phyloP scores from a whole-genome alignment of 2,888 invertebrate species.

The Macropis europaea region DNA sequence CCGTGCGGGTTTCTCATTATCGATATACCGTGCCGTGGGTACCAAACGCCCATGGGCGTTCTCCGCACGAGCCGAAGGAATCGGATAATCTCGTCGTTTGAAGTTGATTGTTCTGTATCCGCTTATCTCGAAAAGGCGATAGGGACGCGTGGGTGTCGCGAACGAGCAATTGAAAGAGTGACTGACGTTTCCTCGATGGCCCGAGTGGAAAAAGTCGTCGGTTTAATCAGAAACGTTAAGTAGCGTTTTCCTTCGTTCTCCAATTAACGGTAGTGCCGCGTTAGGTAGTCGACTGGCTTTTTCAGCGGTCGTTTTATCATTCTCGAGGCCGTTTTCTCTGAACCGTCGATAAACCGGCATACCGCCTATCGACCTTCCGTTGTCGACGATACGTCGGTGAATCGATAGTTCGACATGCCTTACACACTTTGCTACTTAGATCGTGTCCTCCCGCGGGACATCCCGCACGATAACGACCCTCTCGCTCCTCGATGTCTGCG shows the following conservation, averaged over 20 bases:
- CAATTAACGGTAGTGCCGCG: slow-evolving; percentile 44
- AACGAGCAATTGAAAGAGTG: no score
- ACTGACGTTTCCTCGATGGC: neutral
- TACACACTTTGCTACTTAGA: slow-evolving; percentile 73
- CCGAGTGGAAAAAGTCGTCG: slow-evolving; percentile 35
- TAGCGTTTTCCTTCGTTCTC: slow-evolving; percentile 33
- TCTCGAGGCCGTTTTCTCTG: slow-evolving; percentile 30
- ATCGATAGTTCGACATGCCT: slow-evolving; percentile 65
- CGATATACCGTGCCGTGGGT: no score
- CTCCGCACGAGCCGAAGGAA: no score
- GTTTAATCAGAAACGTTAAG: slow-evolving; percentile 32
- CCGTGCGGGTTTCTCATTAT: no score
- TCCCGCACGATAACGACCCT: slow-evolving; percentile 66
- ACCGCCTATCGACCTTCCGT: slow-evolving; percentile 53
- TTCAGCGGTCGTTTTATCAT: slow-evolving; percentile 38
- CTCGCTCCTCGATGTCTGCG: slow-evolving; percentile 47
- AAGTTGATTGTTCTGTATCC: no score
- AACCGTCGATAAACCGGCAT: slow-evolving; percentile 29
- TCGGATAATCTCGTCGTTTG: no score
- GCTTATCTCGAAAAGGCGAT: no score
- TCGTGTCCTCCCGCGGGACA: slow-evolving; percentile 61
- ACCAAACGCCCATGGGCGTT: no score
- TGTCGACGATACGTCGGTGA: slow-evolving; percentile 60
- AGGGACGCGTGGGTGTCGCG: no score
- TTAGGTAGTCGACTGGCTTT: slow-evolving; percentile 8